Evolutionary conservation across 2,888 invertebrate genomes (phyloP).

Genomic region (Cheilosia vulpina): DNA sequence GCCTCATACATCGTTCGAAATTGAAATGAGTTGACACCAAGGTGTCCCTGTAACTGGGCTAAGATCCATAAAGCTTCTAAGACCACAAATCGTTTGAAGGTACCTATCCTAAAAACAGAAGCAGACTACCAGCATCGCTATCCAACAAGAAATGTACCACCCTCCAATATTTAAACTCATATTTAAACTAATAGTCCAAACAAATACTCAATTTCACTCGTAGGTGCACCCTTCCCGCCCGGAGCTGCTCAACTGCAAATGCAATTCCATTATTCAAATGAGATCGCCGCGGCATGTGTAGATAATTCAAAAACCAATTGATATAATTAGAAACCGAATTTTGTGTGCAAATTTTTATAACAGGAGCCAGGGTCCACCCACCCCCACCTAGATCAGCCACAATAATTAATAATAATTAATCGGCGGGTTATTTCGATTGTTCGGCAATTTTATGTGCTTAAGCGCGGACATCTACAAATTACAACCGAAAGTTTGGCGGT

Average conservation of each 20-base stretch:
- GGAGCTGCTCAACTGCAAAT: background rate
- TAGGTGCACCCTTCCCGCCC: background rate
- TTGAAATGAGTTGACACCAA: too few species aligned
- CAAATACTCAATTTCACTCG: background rate
- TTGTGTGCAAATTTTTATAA: background rate
- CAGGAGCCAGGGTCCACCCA: background rate
- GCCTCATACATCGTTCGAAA: too few species aligned
- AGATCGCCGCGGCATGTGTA: background rate
- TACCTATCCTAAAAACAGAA: too few species aligned
- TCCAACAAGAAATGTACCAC: too few species aligned
- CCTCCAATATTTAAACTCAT: background rate
- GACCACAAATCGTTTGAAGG: too few species aligned
- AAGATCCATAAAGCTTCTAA: too few species aligned
- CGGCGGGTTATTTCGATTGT: slow-evolving; percentile 9
- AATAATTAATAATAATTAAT: background rate
- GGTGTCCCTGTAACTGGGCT: too few species aligned
- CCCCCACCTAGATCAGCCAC: background rate
- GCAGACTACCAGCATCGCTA: too few species aligned
- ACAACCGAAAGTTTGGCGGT: too few species aligned
- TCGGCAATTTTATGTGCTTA: background rate
- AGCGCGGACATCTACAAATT: too few species aligned
- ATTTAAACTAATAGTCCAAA: background rate
- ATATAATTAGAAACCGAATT: background rate
- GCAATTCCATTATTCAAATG: slow-evolving; percentile 1
- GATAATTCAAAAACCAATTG: slow-evolving; percentile 9